Base-by-base conservation (phyloP, 2,888 invertebrate species). In the Tolmerus cingulatus region DNA sequence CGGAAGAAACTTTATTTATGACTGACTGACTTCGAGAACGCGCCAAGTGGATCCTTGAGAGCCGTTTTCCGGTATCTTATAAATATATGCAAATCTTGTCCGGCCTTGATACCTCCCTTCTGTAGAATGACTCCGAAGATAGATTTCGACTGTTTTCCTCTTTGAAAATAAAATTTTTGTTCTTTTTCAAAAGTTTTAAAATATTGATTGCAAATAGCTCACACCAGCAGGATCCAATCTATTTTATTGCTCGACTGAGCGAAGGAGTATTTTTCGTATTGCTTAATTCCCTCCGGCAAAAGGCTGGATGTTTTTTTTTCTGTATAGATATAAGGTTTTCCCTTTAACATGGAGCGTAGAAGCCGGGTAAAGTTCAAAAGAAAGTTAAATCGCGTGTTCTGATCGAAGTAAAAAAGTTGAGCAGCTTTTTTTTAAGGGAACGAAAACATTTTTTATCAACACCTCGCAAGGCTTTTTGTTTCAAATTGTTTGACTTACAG, bases 11-110 rank as follows among this genome's bases (percentile, higher is more conserved):
- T 82, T 57, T 82, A 57, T 82, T 82, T 82, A 57, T 82, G 37
- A 66, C 66, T 66, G 66, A 66, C 23, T 66, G 66, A 66, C 12
- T 66, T 23, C 23, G 27, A 19, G 66, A 19, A 27, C 19, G 16
- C 51, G 9, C 66, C 78, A 78, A 37, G 27, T 37, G 19, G 78
- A 43, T 23, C 16, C 23, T 27, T 37, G 14, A 40, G 23, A 78
- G 46, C 23, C 30, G 19, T 66, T 34, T 82, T 57, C 19, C 34
- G 19, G 27, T n/a, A 9, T 27, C 40, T 82, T 57, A 82, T 57
- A 82, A 82, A 82, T 82, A 57, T 82, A 82, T 82, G 57, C 57
- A 82, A 82, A 82, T 9, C 12, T 66, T 19, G 76, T 19, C 51
- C 27, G 66, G 66, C 23, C 51, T 66, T 57, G 23, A 34, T 19